Percentiles rank a stretch among this genome's conserved stretches.
Evolutionary conservation across 1,140 invertebrate genomes (phyloP).

Genomic region (Drosophila watanabei): DNA sequence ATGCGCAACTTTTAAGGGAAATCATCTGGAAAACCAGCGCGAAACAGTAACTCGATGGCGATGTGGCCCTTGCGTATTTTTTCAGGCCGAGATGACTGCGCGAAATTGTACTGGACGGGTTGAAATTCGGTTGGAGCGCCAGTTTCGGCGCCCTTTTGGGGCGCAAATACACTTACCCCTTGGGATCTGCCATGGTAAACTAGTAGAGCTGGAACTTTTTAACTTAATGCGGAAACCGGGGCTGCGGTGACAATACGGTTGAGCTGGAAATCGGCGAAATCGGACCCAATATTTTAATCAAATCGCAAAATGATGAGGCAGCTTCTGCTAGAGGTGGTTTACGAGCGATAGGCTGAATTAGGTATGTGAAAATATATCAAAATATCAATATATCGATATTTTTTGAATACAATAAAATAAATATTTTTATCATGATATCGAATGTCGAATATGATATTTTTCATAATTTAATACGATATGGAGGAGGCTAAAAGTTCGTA

Average conservation of each 20-base stretch:
- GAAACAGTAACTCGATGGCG: slow-evolving; percentile 5
- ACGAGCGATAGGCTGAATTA: neutral
- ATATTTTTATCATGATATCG: too few species aligned
- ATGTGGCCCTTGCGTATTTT: slow-evolving; percentile 72
- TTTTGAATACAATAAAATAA: too few species aligned
- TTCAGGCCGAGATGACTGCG: slow-evolving; percentile 70
- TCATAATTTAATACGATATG: too few species aligned
- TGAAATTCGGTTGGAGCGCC: slow-evolving; percentile 19
- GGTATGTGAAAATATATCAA: too few species aligned
- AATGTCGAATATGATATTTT: too few species aligned
- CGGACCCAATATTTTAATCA: slow-evolving; percentile 53
- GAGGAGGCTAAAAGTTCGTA: too few species aligned
- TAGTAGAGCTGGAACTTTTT: slow-evolving; percentile 61
- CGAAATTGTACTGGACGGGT: slow-evolving; percentile 61
- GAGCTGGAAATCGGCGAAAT: slow-evolving; percentile 33
- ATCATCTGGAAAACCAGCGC: slow-evolving; percentile 2
- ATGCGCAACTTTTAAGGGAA: neutral
- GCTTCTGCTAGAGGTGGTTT: slow-evolving; percentile 11
- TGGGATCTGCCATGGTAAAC: slow-evolving; percentile 70
- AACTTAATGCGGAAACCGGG: slow-evolving; percentile 68
- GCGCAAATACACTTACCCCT: slow-evolving; percentile 66
- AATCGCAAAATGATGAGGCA: slow-evolving; percentile 61
- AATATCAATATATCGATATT: too few species aligned
- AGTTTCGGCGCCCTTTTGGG: slow-evolving; percentile 48
- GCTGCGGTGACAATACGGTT: slow-evolving; percentile 29